Evolutionary conservation across 92 coral and sea anemone genomes (phyloP).

Genomic region (Phenganax stokvisi): DNA sequence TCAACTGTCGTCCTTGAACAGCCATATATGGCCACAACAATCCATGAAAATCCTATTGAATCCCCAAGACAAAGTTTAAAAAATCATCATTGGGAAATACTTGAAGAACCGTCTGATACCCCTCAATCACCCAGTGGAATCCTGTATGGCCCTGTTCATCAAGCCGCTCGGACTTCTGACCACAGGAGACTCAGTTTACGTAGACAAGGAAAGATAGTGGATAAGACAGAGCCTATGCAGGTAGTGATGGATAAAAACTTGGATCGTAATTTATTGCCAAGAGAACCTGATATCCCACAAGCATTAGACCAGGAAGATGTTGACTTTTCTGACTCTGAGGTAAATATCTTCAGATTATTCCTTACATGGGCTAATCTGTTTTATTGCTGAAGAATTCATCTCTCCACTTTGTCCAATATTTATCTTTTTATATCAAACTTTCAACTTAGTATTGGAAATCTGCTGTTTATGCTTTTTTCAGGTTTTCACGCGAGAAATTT

Average conservation of each 20-base stretch:
- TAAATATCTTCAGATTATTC: neutral
- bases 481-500: neutral
- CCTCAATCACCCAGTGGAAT: conserved; percentile 6
- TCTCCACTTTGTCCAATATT: too few relatives aligned
- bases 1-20: conserved; percentile 1
- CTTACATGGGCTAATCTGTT: neutral
- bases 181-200: neutral
- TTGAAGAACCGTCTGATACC: neutral
- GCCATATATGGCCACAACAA: neutral
- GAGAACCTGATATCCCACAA: neutral
- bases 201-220: neutral
- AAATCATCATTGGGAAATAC: conserved; percentile 28
- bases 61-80: neutral
- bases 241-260: neutral
- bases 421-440: too few relatives aligned
- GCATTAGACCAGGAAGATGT: neutral
- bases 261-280: neutral
- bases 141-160: neutral
- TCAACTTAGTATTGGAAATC: too few relatives aligned
- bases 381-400: too few relatives aligned
- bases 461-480: conserved; percentile 1
- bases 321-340: conserved; percentile 5
- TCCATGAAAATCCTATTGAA: neutral
- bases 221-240: conserved; percentile 10
- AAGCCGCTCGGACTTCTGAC: neutral